Base-by-base conservation (phyloP, 2,888 invertebrate genomes). In the Elmis aenea region DNA sequence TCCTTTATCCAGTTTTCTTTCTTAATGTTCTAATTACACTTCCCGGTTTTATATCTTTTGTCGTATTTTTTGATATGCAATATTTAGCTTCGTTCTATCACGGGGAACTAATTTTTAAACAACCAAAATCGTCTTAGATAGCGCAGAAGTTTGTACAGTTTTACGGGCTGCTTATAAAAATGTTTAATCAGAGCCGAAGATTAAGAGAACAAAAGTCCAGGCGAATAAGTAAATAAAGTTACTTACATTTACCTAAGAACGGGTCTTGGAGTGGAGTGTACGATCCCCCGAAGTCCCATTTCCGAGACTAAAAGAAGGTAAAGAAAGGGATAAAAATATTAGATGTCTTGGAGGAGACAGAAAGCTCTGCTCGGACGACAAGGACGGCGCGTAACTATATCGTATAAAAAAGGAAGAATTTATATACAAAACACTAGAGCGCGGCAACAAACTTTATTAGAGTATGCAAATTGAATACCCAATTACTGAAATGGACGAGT, bases 391-490 rank as follows among this genome's bases (percentile, higher is more conserved):
- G 44, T 38, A 33, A 26, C 34, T 36, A 33, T 36, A 33, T 27
- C 35, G 29, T 12, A 30, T 13, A 34, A 38, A n/a, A n/a, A 35
- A 38, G 38, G 40, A 39, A 40, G 31, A 26, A 30, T 45, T 34
- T 34, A 31, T 38, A 38, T 31, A 30, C 24, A 31, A 22, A 16
- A n/a, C 21, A 33, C 15, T 22, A 16, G 22, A 37, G 26, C 23
- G 38, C 40, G 39, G 38, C 32, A 45, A 38, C 41, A 42, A 42
- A 45, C 36, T 40, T 39, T 50, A 50, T 46, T 48, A 48, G 45
- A 41, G 37, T 50, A 52, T 52, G 50, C 50, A 52, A 50, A 52
- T 52, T 52, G 48, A 52, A 52, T 50, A 45, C 44, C 44, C 49
- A 52, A 52, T 52, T 52, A 52, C 51, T 39, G 46, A 30, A 43